Evolutionary conservation across 2,113 vertebrate genomes (phyloP).

Genomic region (Pterocles orientalis): DNA sequence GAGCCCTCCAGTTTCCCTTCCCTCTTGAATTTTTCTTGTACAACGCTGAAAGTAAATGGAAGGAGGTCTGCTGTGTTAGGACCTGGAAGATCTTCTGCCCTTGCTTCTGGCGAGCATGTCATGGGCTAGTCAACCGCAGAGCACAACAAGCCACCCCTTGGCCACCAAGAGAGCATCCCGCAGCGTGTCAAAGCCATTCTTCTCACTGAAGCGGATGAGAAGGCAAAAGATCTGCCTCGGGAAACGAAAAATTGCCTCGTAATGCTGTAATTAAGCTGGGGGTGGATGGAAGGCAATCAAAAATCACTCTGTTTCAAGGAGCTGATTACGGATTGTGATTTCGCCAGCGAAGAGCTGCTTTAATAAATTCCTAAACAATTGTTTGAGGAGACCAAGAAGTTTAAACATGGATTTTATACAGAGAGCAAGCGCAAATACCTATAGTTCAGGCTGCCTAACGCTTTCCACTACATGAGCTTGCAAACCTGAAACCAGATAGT

Average conservation of each 20-base stretch:
- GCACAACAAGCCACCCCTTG: background rate
- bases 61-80: accelerated
- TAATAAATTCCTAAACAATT: background rate
- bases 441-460: background rate
- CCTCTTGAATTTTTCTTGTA: background rate
- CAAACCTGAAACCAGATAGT: background rate
- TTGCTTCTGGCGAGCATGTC: background rate
- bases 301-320: background rate
- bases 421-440: background rate
- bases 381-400: background rate
- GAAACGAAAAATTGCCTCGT: background rate
- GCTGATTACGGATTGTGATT: background rate
- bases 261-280: background rate
- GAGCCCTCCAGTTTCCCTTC: background rate
- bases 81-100: background rate
- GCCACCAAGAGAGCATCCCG: background rate
- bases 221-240: background rate
- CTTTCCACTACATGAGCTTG: background rate
- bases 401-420: background rate
- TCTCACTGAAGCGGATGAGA: accelerated
- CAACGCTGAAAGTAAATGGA: background rate
- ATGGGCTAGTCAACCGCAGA: accelerated
- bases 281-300: background rate
- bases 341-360: background rate
- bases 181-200: background rate